Evolutionary conservation across 2,113 vertebrate species (phyloP), one percentile per base, ranked within the genome.

Genomic region (Eptesicus fuscus): DNA sequence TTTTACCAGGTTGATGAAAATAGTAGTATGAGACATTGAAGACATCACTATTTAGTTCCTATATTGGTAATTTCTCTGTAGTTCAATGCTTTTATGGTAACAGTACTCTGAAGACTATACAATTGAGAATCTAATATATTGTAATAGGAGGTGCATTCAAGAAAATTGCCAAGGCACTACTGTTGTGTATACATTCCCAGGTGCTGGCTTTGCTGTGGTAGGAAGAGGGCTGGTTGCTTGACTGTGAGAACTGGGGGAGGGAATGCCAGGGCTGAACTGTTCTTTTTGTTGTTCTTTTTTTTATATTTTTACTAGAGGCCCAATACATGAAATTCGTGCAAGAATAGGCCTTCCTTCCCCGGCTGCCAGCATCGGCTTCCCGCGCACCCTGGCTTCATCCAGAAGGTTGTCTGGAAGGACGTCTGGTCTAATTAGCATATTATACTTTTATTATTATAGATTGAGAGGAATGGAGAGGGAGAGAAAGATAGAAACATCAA

Each of bases 61-160:
- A 32, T 37, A 28, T 71, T 85, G 88, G 73, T 32, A n/a, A 83
- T 94, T 71, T 70, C 78, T 83, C 17, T 92, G 1, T 53, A 71
- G 42, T 78, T 91, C 44, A 67, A 53, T 94, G 63, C 44, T 96
- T n/a, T 97, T 77, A 82, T 44, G 37, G 35, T 67, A 91, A 80
- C 3, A 74, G 16, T 59, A 78, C 65, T 93, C 82, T 84, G 67
- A 88, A 87, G 44, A 95, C 94, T 90, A 73, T 83, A 40, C 8
- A 37, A 17, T 86, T 89, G 49, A 94, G 73, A 94, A 83, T 78
- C 82, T 89, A 80, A 37, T 87, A 42, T 83, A 51, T 95, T 49
- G 70, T 49, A 35, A 79, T 65, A 20, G 86, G 78, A 32, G 44
- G 61, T 92, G 84, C 69, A 56, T 65, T 95, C 23, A 35, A 51